These are phyloP conservation scores for Gallinago jamesoni DNA, from an alignment of 2,113 vertebrate genomes.

Conservation along the genomic window DNA sequence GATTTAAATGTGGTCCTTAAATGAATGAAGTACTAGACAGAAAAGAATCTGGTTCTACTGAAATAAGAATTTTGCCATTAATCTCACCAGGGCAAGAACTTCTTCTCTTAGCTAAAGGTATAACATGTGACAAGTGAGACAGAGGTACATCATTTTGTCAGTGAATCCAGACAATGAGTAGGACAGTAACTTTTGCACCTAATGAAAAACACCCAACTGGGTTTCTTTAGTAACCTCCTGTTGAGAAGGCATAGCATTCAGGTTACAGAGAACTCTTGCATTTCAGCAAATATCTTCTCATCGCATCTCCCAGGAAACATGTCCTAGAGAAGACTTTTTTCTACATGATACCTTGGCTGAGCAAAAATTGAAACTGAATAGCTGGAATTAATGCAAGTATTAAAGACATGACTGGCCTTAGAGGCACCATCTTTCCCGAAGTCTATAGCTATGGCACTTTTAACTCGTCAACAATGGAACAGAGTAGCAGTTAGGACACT, in stretches of 20 bases:
- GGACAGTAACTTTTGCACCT: not conserved
- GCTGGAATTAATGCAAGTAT: not conserved
- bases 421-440: not conserved
- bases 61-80: not conserved
- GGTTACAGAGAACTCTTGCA: not conserved
- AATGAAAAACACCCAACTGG: not conserved
- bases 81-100: not conserved
- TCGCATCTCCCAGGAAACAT: not conserved
- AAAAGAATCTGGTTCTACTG: not conserved
- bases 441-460: not conserved
- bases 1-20: not conserved
- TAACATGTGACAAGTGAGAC: not conserved
- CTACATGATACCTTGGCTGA: not conserved
- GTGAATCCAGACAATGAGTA: not conserved
- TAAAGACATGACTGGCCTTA: not conserved
- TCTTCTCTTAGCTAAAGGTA: not conserved
- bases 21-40: not conserved
- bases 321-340: not conserved
- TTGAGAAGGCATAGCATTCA: not conserved
- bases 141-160: not conserved
- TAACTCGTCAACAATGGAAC: not conserved
- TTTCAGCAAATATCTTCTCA: not conserved
- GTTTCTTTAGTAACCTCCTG: not conserved
- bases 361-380: not conserved
- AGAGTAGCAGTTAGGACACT: not conserved